Base-by-base conservation (phyloP, 1,140 invertebrate genomes). In the Lithobius niger region DNA sequence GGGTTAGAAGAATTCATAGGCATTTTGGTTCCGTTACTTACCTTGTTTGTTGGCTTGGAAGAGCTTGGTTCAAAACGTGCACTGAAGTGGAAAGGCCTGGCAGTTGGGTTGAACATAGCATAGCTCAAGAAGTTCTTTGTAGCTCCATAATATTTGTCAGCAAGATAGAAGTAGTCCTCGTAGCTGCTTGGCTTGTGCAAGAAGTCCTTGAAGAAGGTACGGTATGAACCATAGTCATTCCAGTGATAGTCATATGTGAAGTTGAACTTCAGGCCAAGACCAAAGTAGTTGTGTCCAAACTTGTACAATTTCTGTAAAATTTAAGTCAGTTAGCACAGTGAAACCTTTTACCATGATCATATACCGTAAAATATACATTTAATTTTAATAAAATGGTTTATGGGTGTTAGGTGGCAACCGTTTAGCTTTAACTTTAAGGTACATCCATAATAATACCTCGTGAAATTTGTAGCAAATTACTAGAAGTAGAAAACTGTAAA, bases 151-250 rank as follows among this genome's bases (percentile, higher is more conserved):
- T 13, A 21, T 22, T 24, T 52, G 3, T 55, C 25, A 31, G 36
- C 21, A 19, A 18, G 21, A 25, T 55, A 21, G 45, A 18, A 36
- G 25, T 51, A 31, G 18, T 55, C 44, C 4, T 52, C 3, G 19
- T 27, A 27, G 44, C 6, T 24, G 18, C 3, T 28, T 3, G 48
- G 16, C 27, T 55, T 55, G 2, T 42, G 2, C 16, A 50, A 31
- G 54, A 55, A 55, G 22, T 4, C 10, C n/a, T 51, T 50, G 25
- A 49, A 25, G 15, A 36, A 49, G 2, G 18, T 21, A 19, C 24
- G 31, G 45, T 49, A 55, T 3, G 54, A 28, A 2, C 44, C 27
- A 19, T 52, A 49, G 31, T 40, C 45, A 24, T 52, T 49, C 43
- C 54, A 49, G 22, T 18, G 13, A 13, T 27, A 40, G 16, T 48